Conservation (phyloP, 1,140 invertebrate species). For the Pinna nobilis region DNA sequence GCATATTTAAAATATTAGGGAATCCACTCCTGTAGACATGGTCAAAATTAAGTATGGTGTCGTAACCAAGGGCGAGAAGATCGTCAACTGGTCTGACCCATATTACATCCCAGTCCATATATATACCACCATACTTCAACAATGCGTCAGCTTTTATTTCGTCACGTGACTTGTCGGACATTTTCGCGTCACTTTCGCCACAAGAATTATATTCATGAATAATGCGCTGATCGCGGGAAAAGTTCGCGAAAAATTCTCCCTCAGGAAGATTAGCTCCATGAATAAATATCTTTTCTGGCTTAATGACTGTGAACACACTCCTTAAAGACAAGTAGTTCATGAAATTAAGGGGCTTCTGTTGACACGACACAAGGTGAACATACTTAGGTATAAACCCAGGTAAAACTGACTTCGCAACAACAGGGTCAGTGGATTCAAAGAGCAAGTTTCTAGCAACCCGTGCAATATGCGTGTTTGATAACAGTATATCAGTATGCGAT, state of each 20-base stretch:
- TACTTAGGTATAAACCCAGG: not conserved
- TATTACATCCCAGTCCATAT: not conserved
- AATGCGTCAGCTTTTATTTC: not conserved
- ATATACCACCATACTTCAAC: not conserved
- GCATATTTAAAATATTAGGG: not conserved
- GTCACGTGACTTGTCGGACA: not conserved
- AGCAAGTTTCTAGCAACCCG: not conserved
- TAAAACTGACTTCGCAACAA: not conserved
- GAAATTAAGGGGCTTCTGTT: not conserved
- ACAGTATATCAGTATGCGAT: not conserved
- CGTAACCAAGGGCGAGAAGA: not conserved
- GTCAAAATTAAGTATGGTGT: not conserved
- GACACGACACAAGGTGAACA: not conserved
- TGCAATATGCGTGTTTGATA: not conserved
- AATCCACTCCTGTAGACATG: not conserved
- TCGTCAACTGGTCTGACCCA: not conserved
- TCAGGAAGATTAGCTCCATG: not conserved
- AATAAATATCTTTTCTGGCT: not conserved
- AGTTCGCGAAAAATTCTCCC: not conserved
- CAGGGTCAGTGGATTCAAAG: not conserved
- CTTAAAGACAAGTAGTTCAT: not conserved
- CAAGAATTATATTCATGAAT: not conserved
- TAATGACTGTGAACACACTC: not conserved
- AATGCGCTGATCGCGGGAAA: not conserved
- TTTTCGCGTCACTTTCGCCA: not conserved